Percentiles rank a stretch among this genome's conserved stretches.
These are phyloP conservation scores for Myopa tessellatipennis DNA, from an alignment of 2,888 invertebrate species.

Conservation along the genomic window DNA sequence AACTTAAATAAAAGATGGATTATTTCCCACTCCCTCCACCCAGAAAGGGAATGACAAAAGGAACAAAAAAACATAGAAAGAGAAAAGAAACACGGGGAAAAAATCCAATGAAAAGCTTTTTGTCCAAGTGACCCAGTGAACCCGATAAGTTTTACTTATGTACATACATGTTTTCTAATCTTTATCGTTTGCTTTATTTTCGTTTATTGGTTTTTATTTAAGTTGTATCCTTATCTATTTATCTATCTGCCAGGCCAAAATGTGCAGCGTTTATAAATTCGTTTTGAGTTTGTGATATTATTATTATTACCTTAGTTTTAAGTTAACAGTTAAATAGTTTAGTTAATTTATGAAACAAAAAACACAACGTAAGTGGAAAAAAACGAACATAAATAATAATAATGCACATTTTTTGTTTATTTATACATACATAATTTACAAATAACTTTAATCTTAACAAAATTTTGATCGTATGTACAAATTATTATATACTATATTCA, in stretches of 20 bases:
- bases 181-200: background rate
- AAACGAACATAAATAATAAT: no score
- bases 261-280: slow-evolving; percentile 3
- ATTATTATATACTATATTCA: background rate
- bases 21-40: background rate
- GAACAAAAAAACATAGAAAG: background rate
- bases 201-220: background rate
- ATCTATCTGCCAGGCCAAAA: slow-evolving; percentile 24
- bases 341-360: no score
- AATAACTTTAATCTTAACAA: background rate
- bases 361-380: no score
- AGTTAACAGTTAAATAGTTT: background rate
- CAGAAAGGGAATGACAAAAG: background rate
- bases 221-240: background rate
- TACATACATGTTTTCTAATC: background rate
- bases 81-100: background rate
- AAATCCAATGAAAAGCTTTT: background rate
- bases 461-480: background rate
- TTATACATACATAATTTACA: background rate
- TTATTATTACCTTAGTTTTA: slow-evolving; percentile 16
- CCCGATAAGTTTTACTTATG: background rate
- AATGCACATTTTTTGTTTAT: background rate
- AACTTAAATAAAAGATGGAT: no score
- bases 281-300: slow-evolving; percentile 40
- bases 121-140: background rate